Conservation (phyloP, 2,888 invertebrate genomes). For the Conomelus anceps region DNA sequence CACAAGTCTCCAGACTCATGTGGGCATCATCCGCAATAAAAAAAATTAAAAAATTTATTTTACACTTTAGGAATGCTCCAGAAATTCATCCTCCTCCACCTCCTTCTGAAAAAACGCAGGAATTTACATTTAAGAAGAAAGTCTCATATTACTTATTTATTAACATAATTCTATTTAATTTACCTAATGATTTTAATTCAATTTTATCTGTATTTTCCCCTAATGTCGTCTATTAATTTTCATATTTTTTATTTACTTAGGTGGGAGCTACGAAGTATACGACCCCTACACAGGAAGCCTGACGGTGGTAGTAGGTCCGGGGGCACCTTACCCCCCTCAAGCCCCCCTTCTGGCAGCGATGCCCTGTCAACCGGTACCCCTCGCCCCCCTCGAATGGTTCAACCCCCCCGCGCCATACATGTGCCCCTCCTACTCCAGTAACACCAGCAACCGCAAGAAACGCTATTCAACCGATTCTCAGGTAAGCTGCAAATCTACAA, state of each 20-base stretch:
- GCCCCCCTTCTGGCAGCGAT: slow-evolving; percentile 41
- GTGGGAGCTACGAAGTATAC: slow-evolving; percentile 38
- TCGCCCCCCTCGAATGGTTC: slow-evolving; percentile 47
- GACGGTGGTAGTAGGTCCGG: slow-evolving; percentile 42
- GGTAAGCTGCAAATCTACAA: no score
- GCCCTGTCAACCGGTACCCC: slow-evolving; percentile 44
- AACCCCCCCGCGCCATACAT: slow-evolving; percentile 39
- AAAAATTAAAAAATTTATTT: no score
- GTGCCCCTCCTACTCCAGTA: slow-evolving; percentile 28
- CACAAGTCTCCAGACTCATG: no score
- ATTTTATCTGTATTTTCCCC: no score
- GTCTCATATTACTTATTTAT: not conserved
- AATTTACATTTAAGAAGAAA: no score
- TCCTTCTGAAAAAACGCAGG: no score
- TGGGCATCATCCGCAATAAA: no score
- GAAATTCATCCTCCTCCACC: no score
- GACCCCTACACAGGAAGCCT: slow-evolving; percentile 39
- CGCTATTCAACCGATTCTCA: slow-evolving; percentile 38
- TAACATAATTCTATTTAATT: not conserved
- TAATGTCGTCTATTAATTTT: no score
- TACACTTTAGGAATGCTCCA: no score
- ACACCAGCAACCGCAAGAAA: slow-evolving; percentile 32
- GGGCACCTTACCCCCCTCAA: slow-evolving; percentile 38
- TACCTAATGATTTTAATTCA: not conserved
- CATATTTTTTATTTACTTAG: no score